Percentiles rank a stretch among this genome's conserved stretches.
These are phyloP conservation scores for Oikopleura albicans DNA, from an alignment of 23 tunicate species.

Conservation along the genomic window DNA sequence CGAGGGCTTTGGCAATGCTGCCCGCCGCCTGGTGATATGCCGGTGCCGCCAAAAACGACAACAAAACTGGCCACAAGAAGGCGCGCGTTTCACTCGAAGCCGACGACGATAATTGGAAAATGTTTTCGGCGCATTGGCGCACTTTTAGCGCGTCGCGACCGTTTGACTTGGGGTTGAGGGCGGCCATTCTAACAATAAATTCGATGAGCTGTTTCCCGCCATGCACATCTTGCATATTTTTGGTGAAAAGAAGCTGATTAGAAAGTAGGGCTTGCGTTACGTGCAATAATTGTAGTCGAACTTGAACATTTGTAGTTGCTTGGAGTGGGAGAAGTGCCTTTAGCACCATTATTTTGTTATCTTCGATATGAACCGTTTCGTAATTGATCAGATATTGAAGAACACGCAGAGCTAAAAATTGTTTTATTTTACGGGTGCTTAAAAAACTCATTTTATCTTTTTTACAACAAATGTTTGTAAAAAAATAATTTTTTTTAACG, in stretches of 20 bases:
- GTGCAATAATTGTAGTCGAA: neutral
- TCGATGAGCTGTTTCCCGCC: neutral
- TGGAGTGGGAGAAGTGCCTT: neutral
- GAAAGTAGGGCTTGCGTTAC: neutral
- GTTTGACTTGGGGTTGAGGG: neutral
- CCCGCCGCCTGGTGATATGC: constrained; percentile 6
- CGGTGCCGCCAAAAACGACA: neutral
- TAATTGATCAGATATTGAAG: neutral
- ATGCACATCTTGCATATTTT: neutral
- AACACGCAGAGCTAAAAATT: neutral
- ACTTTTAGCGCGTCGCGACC: neutral
- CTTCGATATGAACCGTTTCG: neutral
- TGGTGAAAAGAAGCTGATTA: neutral
- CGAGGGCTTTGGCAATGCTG: neutral
- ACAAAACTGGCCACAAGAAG: neutral
- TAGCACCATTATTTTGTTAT: neutral
- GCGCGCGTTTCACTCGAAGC: neutral
- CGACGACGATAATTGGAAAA: neutral
- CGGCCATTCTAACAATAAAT: constrained; percentile 14
- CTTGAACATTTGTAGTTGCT: neutral
- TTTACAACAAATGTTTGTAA: too few species aligned
- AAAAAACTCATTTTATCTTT: too few species aligned
- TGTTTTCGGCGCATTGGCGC: neutral
- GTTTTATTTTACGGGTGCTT: too few species aligned
- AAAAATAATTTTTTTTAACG: too few species aligned